Base-by-base conservation (phyloP, 2,113 vertebrate genomes). In the Calonectris borealis region DNA sequence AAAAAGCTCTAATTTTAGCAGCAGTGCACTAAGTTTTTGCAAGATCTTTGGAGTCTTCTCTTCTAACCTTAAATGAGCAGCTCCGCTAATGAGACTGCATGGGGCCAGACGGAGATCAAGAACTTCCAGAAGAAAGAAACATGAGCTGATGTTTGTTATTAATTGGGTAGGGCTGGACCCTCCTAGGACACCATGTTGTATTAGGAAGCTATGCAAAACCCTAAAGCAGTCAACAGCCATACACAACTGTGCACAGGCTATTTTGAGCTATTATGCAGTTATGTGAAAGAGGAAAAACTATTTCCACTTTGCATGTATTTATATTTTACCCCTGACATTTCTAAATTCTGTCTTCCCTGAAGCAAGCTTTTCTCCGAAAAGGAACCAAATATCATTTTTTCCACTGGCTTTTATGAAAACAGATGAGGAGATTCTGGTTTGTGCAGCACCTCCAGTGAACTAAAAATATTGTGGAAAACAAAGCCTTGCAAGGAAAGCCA, bases 301-400 rank as follows among this genome's bases (percentile, higher is more conserved):
- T 95, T 87, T 92, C 78, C 70, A 95, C 26, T 97, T 93, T 49
- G 54, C 82, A 89, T 78, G 51, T 90, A 93, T 91, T 95, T 83
- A 77, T 87, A 91, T 75, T 88, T 88, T 88, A 81, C 46, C 54
- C 46, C 78, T 85, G 78, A 91, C 58, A 81, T 86, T 96, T 95
- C 66, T 85, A 88, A 95, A 88, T 54, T 92, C 52, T 66, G 57
- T 75, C 42, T 91, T 95, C 42, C 49, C 66, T 24, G 44, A 85
- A 91, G 62, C 73, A 89, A 94, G 49, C 15, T 55, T 40, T 91
- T 79, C 62, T 89, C 52, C 42, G 60, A 84, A 83, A 36, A 25
- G 5, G 32, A 11, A 40, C 46, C 66, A 91, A 92, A 66, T 46
- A 48, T 5, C 4, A 14, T 31, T 91, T 65, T 88, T 89, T 61